Percentiles rank a stretch among this genome's conserved stretches.
phyloP scores from a whole-genome alignment of 37 sponge, comb jelly and placozoan genomes.

The Amphimedon queenslandica region DNA sequence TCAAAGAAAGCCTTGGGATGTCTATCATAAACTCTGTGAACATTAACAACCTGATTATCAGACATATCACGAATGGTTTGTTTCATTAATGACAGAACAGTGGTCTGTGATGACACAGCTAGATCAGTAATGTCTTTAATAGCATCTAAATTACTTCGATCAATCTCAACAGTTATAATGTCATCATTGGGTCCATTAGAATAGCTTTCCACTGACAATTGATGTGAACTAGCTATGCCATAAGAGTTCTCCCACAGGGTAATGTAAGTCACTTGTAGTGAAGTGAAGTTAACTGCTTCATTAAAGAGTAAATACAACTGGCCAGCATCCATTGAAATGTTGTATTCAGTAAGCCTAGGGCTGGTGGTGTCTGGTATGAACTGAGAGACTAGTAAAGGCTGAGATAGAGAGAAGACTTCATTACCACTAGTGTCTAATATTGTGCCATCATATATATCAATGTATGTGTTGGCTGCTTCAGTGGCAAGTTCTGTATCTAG shows the following conservation, averaged over 20 bases:
- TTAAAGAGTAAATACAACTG: slow-evolving; percentile 60
- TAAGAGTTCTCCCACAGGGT: slow-evolving; percentile 31
- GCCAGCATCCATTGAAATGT: slow-evolving; percentile 70
- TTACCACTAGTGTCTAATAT: slow-evolving; percentile 71
- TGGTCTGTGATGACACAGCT: slow-evolving; percentile 41
- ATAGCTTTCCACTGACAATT: slow-evolving; percentile 29
- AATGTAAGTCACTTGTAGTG: slow-evolving; percentile 28
- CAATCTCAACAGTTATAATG: slow-evolving; percentile 40
- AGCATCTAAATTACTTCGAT: slow-evolving; percentile 60
- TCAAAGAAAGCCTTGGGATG: slow-evolving; percentile 45
- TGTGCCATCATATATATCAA: slow-evolving; percentile 40
- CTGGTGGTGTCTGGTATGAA: slow-evolving; percentile 62
- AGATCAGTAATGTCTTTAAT: slow-evolving; percentile 64
- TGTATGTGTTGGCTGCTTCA: slow-evolving; percentile 47
- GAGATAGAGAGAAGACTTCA: slow-evolving; percentile 20
- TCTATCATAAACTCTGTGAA: slow-evolving; percentile 17
- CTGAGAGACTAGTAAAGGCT: slow-evolving; percentile 19
- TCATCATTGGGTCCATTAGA: slow-evolving; percentile 39
- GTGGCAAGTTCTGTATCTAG: slow-evolving; percentile 52
- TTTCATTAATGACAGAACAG: slow-evolving; percentile 49
- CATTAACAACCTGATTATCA: slow-evolving; percentile 36
- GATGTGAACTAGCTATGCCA: not conserved
- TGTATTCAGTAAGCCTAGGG: slow-evolving; percentile 60
- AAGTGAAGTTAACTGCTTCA: slow-evolving; percentile 65
- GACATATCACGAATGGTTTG: slow-evolving; percentile 60